These are phyloP conservation scores for Orthonychiurus folsomi DNA, from an alignment of 2,888 invertebrate genomes.

Conservation along the genomic window DNA sequence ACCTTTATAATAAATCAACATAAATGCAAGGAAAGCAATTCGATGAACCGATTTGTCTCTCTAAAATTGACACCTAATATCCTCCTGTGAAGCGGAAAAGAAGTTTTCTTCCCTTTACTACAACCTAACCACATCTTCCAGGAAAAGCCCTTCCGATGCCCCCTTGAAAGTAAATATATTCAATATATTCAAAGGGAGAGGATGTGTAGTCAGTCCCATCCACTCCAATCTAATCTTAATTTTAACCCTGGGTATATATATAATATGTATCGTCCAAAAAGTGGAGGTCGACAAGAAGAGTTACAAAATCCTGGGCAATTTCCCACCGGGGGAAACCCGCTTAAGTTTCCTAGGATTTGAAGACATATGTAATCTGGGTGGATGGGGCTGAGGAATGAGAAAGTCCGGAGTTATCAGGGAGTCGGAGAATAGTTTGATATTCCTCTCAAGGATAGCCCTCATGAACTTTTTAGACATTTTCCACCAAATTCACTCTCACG, in stretches of 20 bases:
- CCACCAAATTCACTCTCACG: background rate
- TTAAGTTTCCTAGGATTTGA: background rate
- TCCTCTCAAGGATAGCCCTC: constrained; percentile 1
- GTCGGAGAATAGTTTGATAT: constrained; percentile 4
- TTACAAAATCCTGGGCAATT: background rate
- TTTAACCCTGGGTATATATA: too few relatives aligned
- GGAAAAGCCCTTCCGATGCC: too few relatives aligned
- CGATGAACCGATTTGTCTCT: constrained; percentile 41
- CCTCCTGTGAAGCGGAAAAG: constrained; percentile 27
- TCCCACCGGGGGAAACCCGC: background rate
- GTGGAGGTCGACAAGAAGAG: too few relatives aligned
- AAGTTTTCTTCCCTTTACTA: background rate
- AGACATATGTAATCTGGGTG: background rate
- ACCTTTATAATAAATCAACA: constrained; percentile 39
- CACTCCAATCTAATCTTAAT: background rate
- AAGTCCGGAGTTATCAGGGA: background rate
- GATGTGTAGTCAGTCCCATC: too few relatives aligned
- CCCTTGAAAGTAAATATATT: too few relatives aligned
- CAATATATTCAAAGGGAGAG: too few relatives aligned
- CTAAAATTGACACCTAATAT: constrained; percentile 41
- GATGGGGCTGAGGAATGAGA: too few relatives aligned
- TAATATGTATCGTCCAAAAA: too few relatives aligned
- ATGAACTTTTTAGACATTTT: constrained; percentile 6
- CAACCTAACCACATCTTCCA: background rate
- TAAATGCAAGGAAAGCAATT: constrained; percentile 40